Percentiles rank a stretch among this genome's conserved stretches.
Evolutionary conservation across 1,140 invertebrate genomes (phyloP).

Genomic region (Batillaria attramentaria): DNA sequence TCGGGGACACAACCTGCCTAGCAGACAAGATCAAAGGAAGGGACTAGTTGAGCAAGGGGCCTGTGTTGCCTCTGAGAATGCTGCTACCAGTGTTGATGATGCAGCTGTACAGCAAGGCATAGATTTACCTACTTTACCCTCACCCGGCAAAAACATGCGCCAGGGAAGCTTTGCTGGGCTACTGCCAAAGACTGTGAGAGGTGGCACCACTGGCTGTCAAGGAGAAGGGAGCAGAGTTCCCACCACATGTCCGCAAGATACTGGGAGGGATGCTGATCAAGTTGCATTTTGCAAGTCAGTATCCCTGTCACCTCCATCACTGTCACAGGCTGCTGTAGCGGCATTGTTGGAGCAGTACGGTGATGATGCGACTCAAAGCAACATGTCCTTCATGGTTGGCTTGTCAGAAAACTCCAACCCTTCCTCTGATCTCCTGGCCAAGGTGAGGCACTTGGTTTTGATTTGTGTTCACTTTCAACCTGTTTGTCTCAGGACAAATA

Average conservation of each 20-base stretch:
- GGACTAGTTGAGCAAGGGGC: background rate
- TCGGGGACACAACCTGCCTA: background rate
- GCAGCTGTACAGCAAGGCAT: too few species aligned
- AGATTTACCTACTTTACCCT: constrained; percentile 11
- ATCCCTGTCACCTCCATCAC: too few species aligned
- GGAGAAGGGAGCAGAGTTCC: too few species aligned
- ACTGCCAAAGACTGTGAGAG: background rate
- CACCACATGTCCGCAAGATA: too few species aligned
- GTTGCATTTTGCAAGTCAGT: too few species aligned
- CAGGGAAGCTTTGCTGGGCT: constrained; percentile 10
- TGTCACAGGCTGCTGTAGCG: background rate
- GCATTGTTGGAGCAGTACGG: constrained; percentile 5
- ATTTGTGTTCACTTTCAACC: too few species aligned
- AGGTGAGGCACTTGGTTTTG: background rate
- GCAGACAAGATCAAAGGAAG: background rate
- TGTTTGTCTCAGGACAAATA: too few species aligned
- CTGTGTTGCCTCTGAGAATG: too few species aligned
- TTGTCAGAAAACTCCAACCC: background rate
- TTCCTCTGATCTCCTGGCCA: constrained; percentile 9
- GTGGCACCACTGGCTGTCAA: too few species aligned
- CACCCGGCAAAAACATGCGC: constrained; percentile 1
- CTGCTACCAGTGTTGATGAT: too few species aligned
- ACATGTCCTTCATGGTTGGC: background rate
- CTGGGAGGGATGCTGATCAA: too few species aligned
- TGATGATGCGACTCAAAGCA: background rate